Conservation (phyloP, 2,113 vertebrate genomes). For the Phalacrocorax brasilianus region DNA sequence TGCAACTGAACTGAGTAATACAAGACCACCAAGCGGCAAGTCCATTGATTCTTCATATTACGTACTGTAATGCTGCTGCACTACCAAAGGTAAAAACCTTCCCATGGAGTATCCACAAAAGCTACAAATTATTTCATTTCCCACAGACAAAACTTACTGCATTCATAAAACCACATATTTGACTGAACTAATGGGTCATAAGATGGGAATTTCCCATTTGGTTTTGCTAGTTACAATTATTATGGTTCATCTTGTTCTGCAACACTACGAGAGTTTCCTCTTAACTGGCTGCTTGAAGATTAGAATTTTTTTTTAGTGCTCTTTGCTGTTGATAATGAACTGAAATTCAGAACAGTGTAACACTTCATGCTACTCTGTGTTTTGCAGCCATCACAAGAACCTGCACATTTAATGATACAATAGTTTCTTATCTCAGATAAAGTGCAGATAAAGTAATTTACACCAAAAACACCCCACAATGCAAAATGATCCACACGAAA, state of each 20-base stretch:
- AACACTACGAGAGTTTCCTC: neutral
- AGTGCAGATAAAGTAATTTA: neutral
- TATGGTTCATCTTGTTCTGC: neutral
- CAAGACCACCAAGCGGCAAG: accelerated
- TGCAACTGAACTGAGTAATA: neutral
- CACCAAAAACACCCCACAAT: accelerated
- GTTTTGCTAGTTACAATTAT: neutral
- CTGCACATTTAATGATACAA: neutral
- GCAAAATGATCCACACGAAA: neutral
- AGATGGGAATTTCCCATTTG: neutral
- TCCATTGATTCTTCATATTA: neutral
- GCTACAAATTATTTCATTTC: neutral
- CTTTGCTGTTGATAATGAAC: neutral
- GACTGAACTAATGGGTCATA: neutral
- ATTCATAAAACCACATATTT: neutral
- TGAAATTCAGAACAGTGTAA: neutral
- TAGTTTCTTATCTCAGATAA: neutral
- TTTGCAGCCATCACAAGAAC: neutral
- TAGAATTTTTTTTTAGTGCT: neutral
- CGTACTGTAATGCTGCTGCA: neutral
- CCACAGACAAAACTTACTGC: neutral
- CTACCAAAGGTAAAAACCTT: neutral
- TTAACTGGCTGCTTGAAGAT: neutral
- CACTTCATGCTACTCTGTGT: neutral
- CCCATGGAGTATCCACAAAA: neutral